A percentile compares a stretch with the other conserved stretches of the same genome.
phyloP scores from a whole-genome alignment of 2,113 vertebrate species.

The Progne subis region DNA sequence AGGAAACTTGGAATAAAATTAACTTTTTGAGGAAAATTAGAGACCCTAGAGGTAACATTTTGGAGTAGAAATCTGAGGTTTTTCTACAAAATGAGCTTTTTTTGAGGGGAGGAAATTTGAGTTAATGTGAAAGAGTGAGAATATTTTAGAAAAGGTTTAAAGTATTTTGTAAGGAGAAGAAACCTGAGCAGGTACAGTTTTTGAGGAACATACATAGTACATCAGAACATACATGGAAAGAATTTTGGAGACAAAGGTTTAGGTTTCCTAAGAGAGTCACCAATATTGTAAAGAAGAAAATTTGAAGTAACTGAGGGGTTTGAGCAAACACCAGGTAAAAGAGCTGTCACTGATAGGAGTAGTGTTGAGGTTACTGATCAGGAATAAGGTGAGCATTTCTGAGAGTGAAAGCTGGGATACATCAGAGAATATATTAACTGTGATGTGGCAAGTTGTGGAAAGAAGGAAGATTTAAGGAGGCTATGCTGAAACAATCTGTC shows the following conservation, averaged over 20 bases:
- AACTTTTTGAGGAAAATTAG: neutral
- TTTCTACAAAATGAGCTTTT: neutral
- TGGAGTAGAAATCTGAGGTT: neutral
- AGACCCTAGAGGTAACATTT: neutral
- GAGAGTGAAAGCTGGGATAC: neutral
- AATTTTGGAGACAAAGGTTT: neutral
- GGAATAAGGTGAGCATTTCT: neutral
- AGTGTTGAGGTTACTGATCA: neutral
- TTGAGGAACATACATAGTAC: neutral
- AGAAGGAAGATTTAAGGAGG: neutral
- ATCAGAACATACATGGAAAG: neutral
- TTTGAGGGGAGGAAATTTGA: neutral
- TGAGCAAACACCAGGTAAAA: neutral
- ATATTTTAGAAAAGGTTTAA: neutral
- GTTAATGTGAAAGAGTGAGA: neutral
- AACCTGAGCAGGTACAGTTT: neutral
- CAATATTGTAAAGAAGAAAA: neutral
- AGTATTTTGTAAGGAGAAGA: neutral
- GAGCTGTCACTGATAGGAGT: neutral
- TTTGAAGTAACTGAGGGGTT: neutral
- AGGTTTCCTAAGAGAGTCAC: neutral
- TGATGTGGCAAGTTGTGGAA: neutral
- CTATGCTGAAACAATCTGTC: neutral
- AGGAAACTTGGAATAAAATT: neutral
- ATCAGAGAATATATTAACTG: neutral